Conservation (phyloP, 2,888 invertebrate species). For the Sphinx pinastri region DNA sequence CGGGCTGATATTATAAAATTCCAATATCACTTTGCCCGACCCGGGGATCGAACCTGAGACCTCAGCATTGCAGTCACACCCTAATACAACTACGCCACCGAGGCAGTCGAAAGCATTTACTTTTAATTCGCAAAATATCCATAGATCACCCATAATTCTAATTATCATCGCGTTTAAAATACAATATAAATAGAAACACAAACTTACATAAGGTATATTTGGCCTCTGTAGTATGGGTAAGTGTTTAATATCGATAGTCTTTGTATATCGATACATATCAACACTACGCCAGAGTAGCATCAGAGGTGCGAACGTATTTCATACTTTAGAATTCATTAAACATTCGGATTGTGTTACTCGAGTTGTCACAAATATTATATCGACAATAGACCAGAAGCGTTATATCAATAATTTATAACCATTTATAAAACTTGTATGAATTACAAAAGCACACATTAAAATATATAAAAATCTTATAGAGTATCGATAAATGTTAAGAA, state of each 20-base stretch:
- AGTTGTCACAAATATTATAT: not conserved
- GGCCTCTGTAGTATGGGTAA: conserved; percentile 17
- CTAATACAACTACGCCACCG: too few species aligned
- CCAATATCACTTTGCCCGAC: too few species aligned
- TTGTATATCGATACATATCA: not conserved
- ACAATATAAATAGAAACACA: conserved; percentile 17
- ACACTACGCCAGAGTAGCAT: not conserved
- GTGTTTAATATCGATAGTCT: conserved; percentile 14
- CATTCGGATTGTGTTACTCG: not conserved
- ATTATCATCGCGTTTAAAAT: not conserved
- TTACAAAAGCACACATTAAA: too few species aligned
- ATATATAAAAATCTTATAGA: too few species aligned
- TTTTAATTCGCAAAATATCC: conserved; percentile 5
- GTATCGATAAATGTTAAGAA: too few species aligned
- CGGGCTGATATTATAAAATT: too few species aligned
- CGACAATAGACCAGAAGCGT: too few species aligned
- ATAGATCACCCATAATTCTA: not conserved
- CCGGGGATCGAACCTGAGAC: too few species aligned
- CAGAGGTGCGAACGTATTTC: not conserved
- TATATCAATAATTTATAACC: too few species aligned
- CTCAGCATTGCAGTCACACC: too few species aligned
- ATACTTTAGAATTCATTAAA: not conserved
- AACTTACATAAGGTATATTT: conserved; percentile 18
- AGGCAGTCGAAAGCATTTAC: too few species aligned
- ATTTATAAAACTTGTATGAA: too few species aligned